Evolutionary conservation across 2,113 vertebrate species (phyloP), one percentile per base, ranked within the genome.

Genomic region (Arothron firmamentum): DNA sequence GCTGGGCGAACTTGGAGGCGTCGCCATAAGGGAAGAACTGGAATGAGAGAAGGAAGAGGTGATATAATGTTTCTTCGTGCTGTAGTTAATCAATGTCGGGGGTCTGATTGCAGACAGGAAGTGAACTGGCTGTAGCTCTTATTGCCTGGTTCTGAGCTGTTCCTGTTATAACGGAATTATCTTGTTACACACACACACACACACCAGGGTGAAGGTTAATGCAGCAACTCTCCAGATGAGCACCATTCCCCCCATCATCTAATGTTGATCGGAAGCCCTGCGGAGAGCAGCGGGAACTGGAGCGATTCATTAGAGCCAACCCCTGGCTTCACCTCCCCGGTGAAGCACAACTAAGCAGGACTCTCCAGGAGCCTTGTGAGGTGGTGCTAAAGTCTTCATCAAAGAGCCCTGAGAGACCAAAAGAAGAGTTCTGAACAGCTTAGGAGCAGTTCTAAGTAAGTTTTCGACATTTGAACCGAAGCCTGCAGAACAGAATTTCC

Each of bases 1-100:
- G 97, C 83, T 99, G 97, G 51, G 97, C 97, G 47, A 99, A 99
- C 91, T 99, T 99, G 46, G 96, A 98, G 5, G 97, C 97, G 10
- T 98, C 97, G 6, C 96, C 97, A 0, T 98, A 99, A 0, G 96
- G 96, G 73, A 99, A 99, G 86, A 99, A 99, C 96, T 98, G 78
- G 60, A 68, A 47, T 53, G 70, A 82, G 19, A 16, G 63, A 12
- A 41, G 28, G 23, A 53, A 46, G 3, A 18, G 14, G 21, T 1
- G 18, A 14, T 6, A n/a, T 13, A 46, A 15, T 6, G 42, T 4
- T 3, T 17, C 51, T 21, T 6, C 1, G 45, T 31, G 21, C 17
- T 50, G 28, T 53, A 45, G 31, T 13, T 9, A 1, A 38, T 38
- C 34, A 38, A 38, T 38, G 11, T 11, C 3, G 11, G 11, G 11